Evolutionary conservation across 2,888 invertebrate species (phyloP), one percentile per base, ranked within the genome.

Genomic region (Teleogryllus oceanicus): DNA sequence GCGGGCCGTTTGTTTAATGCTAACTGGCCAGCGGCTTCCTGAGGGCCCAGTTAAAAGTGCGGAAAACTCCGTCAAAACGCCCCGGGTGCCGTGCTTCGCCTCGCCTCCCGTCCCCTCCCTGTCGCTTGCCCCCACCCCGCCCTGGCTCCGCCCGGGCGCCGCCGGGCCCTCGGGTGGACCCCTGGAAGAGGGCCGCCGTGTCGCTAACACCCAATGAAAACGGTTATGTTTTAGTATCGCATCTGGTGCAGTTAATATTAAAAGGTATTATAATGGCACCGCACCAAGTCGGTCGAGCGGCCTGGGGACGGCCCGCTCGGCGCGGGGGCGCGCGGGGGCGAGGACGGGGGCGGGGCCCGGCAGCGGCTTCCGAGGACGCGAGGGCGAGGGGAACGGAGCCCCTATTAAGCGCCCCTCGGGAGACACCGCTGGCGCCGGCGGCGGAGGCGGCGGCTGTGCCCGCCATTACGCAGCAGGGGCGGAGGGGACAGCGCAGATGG

Each of bases 191-290:
- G 62, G 62, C 62, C 13, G 62, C 13, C 62, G 62, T n/a, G 62
- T 62, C n/a, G 62, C 62, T 62, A 62, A 62, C 62, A 62, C 62
- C 62, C 62, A 62, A 62, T 62, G 62, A 62, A 62, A 62, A 62
- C 62, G 62, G 62, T 62, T 62, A 62, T 62, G 62, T 62, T 62
- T 62, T 62, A 62, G 62, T 62, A 62, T 62, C 62, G 62, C 62
- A 62, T 62, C 62, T 62, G 62, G 62, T n/a, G 62, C 62, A 62
- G 62, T 62, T 62, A 62, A 62, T 62, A 62, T 62, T 62, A 62
- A 62, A 62, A 62, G 62, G 62, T 62, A 62, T 62, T 62, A 62
- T 62, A 62, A 62, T 62, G 62, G 62, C 62, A 18, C 62, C 16
- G 62, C 62, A 62, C 62, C 62, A n/a, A 62, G 62, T 62, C 62